Conservation (phyloP, 2,113 vertebrate genomes). For the Falcunculus frontatus region DNA sequence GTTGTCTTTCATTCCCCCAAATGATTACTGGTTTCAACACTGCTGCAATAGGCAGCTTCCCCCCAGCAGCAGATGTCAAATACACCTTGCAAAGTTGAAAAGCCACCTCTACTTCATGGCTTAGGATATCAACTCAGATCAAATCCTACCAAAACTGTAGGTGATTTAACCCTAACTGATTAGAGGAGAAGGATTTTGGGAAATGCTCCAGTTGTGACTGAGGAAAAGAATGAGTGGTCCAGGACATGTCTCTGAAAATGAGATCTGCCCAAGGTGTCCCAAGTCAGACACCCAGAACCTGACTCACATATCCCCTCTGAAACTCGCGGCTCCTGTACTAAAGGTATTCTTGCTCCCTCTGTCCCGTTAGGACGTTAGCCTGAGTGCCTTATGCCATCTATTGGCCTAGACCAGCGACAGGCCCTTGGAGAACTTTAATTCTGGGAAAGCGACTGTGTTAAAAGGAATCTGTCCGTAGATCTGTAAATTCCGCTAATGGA, state of each 20-base stretch:
- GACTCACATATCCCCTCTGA: not conserved
- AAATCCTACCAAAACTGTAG: not conserved
- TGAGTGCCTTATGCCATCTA: slow-evolving; percentile 53
- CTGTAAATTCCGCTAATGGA: slow-evolving; percentile 45
- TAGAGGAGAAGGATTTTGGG: not conserved
- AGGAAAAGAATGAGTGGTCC: not conserved
- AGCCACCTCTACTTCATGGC: not conserved
- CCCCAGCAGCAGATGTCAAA: not conserved
- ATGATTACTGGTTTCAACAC: not conserved
- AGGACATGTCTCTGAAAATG: not conserved
- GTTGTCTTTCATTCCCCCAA: not conserved
- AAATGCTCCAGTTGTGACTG: not conserved
- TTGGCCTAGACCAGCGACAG: slow-evolving; percentile 5
- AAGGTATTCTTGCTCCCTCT: not conserved
- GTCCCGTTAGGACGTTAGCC: not conserved
- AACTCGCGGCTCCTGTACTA: not conserved
- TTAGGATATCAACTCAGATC: not conserved
- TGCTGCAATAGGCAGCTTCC: not conserved
- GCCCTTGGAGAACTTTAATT: slow-evolving; percentile 25
- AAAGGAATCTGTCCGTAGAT: not conserved
- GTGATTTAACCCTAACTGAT: not conserved
- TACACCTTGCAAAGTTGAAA: not conserved
- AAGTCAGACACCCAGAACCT: not conserved
- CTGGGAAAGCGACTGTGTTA: slow-evolving; percentile 3
- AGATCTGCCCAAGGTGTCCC: not conserved